Base-by-base conservation (phyloP, 2,797 vertebrate genomes). In the Leucoraja ocellata region DNA sequence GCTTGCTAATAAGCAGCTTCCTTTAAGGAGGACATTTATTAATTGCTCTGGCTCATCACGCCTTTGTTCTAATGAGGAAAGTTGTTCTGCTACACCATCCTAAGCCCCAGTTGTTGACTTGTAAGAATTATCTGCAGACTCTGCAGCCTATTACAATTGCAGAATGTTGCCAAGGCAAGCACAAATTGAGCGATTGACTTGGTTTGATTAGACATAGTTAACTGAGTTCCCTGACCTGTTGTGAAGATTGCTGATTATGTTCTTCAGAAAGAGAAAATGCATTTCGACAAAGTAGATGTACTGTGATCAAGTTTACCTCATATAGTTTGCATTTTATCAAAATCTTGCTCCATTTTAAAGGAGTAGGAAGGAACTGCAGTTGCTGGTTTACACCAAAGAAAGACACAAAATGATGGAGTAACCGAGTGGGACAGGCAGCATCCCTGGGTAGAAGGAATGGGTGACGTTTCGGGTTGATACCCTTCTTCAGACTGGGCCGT, bases 181-280 rank as follows among this genome's bases (percentile, higher is more conserved):
- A 76, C 46, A 76, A 92, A 39, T 46, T 54, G 46, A 54, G 23
- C 25, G 28, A 16, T 18, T 74, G 90, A 25, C 71, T 76, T 76
- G 5, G 23, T 58, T 92, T 76, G 4, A 76, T 76, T 92, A 54
- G 23, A 13, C n/a, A 13, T n/a, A 25, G 65, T 74, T 91, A 74
- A 91, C 71, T 28, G 76, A 76, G 71, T 28, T 74, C 18, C 39
- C 68, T 92, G 90, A 92, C 90, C 71, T 92, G 76, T 76, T 58
- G 6, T 76, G 73, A 92, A 74, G 90, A 91, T 13, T 71, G 68
- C 90, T 91, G 36, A 92, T 76, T 76, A 58, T 76, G 90, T 76
- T 76, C 11, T 92, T 76, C 21, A 92, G 11, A 92, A 58, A 74
- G 25, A 86, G 58, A 58, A 25, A 58, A 63, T 86, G 58, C 83